These are phyloP conservation scores for Daboia siamensis DNA, from an alignment of 2,113 vertebrate genomes.

Conservation along the genomic window DNA sequence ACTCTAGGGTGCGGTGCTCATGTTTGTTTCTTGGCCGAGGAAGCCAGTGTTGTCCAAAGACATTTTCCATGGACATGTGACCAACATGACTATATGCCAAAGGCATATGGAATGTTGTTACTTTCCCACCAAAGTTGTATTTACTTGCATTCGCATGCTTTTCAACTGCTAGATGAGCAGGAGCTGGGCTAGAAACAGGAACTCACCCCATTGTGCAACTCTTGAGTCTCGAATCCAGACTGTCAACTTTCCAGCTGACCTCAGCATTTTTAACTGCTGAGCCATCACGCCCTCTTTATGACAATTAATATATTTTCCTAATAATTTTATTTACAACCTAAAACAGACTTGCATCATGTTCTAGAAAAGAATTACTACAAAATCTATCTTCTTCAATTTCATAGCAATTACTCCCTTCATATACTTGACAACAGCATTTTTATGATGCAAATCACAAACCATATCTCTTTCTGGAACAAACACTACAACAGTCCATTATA, in stretches of 20 bases:
- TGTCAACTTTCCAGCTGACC: too few relatives aligned
- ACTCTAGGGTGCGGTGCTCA: background rate
- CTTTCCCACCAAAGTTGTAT: background rate
- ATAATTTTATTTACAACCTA: background rate
- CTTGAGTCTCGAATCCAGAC: too few relatives aligned
- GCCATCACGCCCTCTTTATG: too few relatives aligned
- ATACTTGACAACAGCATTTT: background rate
- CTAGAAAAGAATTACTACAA: background rate
- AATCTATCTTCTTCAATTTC: background rate
- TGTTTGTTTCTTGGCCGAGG: background rate
- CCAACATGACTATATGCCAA: background rate
- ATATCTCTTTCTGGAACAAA: background rate
- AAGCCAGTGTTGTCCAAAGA: background rate
- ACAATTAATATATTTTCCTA: background rate
- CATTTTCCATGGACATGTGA: background rate
- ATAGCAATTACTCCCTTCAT: background rate
- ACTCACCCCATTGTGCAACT: background rate
- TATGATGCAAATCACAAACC: too few relatives aligned
- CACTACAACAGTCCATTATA: background rate
- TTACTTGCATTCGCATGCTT: background rate
- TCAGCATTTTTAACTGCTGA: too few relatives aligned
- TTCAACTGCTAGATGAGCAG: background rate
- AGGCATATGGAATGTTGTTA: background rate
- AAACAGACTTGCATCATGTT: background rate
- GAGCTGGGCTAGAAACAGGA: background rate